A percentile compares a stretch with the other conserved stretches of the same genome.
Evolutionary conservation across 2,888 invertebrate species (phyloP).

Genomic region (Phortica magna): DNA sequence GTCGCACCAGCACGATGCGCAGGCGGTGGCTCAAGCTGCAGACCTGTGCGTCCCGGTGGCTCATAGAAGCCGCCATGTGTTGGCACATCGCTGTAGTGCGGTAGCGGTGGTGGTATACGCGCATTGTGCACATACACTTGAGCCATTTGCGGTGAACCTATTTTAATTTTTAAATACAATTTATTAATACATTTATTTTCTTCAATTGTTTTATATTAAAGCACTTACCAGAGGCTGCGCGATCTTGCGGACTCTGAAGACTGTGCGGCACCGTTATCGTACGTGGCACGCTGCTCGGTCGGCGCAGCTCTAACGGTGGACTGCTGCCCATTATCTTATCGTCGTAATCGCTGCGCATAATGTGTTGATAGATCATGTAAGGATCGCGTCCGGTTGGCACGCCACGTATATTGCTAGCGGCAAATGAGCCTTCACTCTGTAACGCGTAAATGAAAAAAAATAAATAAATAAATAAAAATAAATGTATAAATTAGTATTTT

Average conservation of each 20-base stretch:
- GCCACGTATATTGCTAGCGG: constrained; percentile 71
- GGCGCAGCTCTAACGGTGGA: constrained; percentile 86
- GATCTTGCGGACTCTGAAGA: constrained; percentile 84
- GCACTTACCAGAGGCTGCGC: constrained; percentile 80
- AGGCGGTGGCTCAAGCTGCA: constrained; percentile 81
- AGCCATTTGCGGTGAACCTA: constrained; percentile 84
- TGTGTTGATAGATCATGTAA: constrained; percentile 76
- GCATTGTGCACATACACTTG: constrained; percentile 82
- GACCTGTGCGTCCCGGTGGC: constrained; percentile 64
- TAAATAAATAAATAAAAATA: too few relatives aligned
- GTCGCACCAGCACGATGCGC: constrained; percentile 78
- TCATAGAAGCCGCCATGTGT: constrained; percentile 80
- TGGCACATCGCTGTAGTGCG: constrained; percentile 77
- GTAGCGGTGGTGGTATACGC: constrained; percentile 78
- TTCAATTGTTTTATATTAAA: not conserved
- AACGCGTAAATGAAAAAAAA: too few relatives aligned
- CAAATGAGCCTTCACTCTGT: constrained; percentile 80
- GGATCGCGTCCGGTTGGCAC: constrained; percentile 67
- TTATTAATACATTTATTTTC: not conserved
- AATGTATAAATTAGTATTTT: constrained; percentile 65
- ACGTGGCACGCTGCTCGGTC: constrained; percentile 80
- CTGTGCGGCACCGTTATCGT: constrained; percentile 84
- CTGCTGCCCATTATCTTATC: constrained; percentile 82
- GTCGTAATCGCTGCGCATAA: constrained; percentile 78
- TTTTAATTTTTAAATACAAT: not conserved